These are phyloP conservation scores for Tetranychus urticae DNA, from an alignment of 1,140 invertebrate species.

Conservation along the genomic window DNA sequence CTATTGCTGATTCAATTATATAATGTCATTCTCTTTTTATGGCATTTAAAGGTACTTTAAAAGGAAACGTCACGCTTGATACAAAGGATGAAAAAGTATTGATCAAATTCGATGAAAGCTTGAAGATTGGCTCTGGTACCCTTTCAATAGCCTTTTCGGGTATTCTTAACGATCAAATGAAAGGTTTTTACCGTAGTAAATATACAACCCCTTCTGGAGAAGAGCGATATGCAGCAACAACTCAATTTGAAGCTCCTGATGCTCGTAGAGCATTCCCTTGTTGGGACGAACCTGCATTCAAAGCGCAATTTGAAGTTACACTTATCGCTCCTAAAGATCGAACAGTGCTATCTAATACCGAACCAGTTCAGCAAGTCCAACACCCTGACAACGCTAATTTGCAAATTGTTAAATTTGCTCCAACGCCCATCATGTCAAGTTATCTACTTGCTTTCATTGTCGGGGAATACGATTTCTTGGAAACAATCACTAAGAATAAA, in stretches of 20 bases:
- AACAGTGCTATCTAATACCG: constrained; percentile 81
- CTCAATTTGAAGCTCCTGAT: constrained; percentile 73
- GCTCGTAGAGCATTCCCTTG: constrained; percentile 81
- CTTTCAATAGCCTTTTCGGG: constrained; percentile 50
- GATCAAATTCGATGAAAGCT: constrained; percentile 33
- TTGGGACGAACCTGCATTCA: constrained; percentile 89
- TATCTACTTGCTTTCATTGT: constrained; percentile 77
- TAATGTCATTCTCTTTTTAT: background rate
- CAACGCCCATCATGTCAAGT: constrained; percentile 82
- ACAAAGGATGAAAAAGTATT: constrained; percentile 32
- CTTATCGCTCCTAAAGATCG: constrained; percentile 40
- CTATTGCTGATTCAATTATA: background rate
- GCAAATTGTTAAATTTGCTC: constrained; percentile 45
- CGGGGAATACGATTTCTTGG: constrained; percentile 81
- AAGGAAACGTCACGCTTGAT: background rate
- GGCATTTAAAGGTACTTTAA: background rate
- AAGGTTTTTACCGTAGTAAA: constrained; percentile 76
- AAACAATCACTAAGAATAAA: constrained; percentile 50
- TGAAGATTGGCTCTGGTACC: constrained; percentile 36
- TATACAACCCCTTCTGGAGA: constrained; percentile 41
- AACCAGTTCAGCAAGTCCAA: constrained; percentile 15
- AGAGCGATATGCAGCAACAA: constrained; percentile 59
- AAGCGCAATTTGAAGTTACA: constrained; percentile 78
- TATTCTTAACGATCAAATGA: constrained; percentile 77
- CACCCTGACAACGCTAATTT: constrained; percentile 24